A percentile compares a stretch with the other conserved stretches of the same genome.
Evolutionary conservation across 2,113 vertebrate species (phyloP).

Genomic region (Natator depressus): DNA sequence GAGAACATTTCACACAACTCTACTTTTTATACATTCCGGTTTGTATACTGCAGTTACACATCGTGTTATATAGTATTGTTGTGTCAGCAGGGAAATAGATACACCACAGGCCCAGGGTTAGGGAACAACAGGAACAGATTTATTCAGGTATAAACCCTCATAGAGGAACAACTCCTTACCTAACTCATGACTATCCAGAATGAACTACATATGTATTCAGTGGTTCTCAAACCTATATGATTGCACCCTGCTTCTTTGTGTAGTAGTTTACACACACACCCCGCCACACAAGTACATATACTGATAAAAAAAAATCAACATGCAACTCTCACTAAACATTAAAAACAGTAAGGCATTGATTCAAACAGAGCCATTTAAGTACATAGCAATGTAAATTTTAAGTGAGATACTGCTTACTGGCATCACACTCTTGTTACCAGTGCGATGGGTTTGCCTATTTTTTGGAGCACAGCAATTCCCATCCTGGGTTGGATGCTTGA

Average conservation of each 20-base stretch:
- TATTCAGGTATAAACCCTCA: neutral
- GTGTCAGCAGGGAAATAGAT: neutral
- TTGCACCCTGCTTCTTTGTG: no score
- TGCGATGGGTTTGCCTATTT: neutral
- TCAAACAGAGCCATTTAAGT: neutral
- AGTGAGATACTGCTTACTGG: neutral
- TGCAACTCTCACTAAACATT: neutral
- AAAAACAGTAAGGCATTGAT: neutral
- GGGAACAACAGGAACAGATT: neutral
- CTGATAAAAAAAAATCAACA: neutral
- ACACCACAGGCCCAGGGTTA: neutral
- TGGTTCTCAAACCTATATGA: no score
- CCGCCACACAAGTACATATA: no score
- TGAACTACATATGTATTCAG: accelerated
- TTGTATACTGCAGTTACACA: neutral
- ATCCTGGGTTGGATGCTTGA: neutral
- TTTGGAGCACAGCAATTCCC: neutral
- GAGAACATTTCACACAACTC: neutral
- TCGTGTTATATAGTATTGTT: neutral
- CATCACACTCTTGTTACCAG: neutral
- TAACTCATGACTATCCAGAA: neutral
- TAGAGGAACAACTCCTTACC: neutral
- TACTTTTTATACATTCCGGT: accelerated
- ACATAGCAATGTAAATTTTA: neutral
- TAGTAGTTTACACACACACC: no score